Base-by-base conservation (phyloP, 2,888 invertebrate genomes). In the Athrips mouffetella region DNA sequence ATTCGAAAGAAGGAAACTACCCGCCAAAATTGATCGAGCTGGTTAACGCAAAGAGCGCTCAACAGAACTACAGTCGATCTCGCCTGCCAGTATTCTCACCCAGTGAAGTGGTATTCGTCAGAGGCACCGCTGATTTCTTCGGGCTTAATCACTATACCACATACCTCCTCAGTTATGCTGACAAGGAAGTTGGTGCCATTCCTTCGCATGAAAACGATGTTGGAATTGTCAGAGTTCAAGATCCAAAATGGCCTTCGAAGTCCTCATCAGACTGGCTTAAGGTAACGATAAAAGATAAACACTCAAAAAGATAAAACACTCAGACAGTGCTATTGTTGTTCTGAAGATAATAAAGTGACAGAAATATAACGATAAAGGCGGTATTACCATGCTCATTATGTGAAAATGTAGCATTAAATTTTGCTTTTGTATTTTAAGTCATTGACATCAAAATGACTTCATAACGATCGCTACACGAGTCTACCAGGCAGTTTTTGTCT, bases 151-250 rank as follows among this genome's bases (percentile, higher is more conserved):
- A 89, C 56, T 89, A 89, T 45, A 89, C 89, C 0, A 87, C 88
- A 0, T 89, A 89, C 45, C 65, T 88, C 1, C 64, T 89, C 1
- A 77, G 76, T 16, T 85, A 83, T 81, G 81, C 87, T 20, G 73
- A 82, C 30, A 62, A 65, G 33, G 75, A 81, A 64, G 86, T 87
- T 0, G 89, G 89, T 1, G 67, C 73, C 18, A 66, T 82, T 37
- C 91, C 92, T 0, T 91, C 92, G 0, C 91, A 90, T 47, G 84
- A 84, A 60, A 91, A 92, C 50, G 92, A 92, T 63, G 83, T 91
- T 61, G 92, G 92, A 1, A 87, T 91, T 16, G 74, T 89, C 8
- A 76, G 89, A 58, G 86, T 83, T 33, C 84, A 89, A 58, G 90
- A 92, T 67, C 83, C 88, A 1, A 80, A 79, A 1, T 93, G 93